phyloP scores from a whole-genome alignment of 2,113 vertebrate genomes.

The Charadrius vociferus region DNA sequence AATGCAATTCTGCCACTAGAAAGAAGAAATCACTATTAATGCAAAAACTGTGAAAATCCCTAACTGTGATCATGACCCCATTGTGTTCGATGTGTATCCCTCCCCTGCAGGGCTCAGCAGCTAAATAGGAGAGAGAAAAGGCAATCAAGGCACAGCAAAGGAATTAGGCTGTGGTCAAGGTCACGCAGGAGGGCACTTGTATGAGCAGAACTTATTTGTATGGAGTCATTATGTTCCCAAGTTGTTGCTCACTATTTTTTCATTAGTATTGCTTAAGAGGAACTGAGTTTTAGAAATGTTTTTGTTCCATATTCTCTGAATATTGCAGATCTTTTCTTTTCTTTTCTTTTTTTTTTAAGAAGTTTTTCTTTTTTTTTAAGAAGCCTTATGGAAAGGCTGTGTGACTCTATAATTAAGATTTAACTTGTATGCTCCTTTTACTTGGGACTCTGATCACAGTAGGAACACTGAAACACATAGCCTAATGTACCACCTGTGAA shows the following conservation, averaged over 20 bases:
- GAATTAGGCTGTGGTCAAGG: not conserved
- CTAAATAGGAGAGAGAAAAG: not conserved
- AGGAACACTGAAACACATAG: not conserved
- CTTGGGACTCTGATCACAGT: not conserved
- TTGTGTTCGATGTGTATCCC: not conserved
- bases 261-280: not conserved
- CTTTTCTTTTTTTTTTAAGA: not conserved
- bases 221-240: not conserved
- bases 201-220: not conserved
- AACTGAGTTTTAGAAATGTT: not conserved
- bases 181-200: not conserved
- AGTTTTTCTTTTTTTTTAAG: too few species aligned
- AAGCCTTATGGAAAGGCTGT: not conserved
- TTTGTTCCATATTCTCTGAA: not conserved
- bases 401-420: not conserved
- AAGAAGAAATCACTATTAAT: not conserved
- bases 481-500: not conserved
- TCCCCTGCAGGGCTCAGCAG: not conserved
- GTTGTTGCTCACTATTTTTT: not conserved
- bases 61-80: rapidly evolving
- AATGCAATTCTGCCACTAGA: not conserved
- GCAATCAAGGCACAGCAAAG: not conserved
- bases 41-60: not conserved
- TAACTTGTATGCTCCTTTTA: not conserved
- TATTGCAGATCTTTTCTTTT: not conserved